These are phyloP conservation scores for Mus spretus DNA, from an alignment of 2,797 vertebrate species.

Conservation along the genomic window DNA sequence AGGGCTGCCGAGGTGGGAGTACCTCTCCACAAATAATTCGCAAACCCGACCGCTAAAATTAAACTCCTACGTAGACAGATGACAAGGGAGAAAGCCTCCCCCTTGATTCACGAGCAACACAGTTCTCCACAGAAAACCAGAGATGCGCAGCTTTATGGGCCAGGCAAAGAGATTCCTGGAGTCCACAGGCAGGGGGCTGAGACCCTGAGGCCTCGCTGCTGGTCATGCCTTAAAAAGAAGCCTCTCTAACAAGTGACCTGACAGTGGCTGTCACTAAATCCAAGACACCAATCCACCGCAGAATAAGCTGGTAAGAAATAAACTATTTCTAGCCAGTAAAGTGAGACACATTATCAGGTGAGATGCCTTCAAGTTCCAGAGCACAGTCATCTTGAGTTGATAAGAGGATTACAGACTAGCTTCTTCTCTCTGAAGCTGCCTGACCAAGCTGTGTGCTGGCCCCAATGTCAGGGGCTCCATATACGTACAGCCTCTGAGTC, in stretches of 20 bases:
- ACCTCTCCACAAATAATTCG: constrained; percentile 36
- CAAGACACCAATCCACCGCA: accelerated
- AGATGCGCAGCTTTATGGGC: background rate
- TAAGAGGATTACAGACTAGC: background rate
- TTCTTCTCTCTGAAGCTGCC: background rate
- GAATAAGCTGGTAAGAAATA: background rate
- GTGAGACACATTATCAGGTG: accelerated
- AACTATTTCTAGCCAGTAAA: background rate
- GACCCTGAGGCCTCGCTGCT: background rate
- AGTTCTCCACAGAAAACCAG: background rate
- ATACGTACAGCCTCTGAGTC: accelerated
- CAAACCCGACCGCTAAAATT: constrained; percentile 17
- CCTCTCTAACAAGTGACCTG: background rate
- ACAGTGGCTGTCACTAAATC: background rate
- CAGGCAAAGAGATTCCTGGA: background rate
- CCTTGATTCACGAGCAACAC: background rate
- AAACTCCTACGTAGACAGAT: constrained; percentile 28
- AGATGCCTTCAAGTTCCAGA: background rate
- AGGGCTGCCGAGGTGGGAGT: constrained; percentile 65
- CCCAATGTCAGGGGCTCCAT: background rate
- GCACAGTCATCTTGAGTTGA: background rate
- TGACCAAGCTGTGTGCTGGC: background rate
- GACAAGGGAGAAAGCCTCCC: background rate
- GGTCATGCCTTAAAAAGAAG: background rate
- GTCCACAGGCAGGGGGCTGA: background rate